Base-by-base conservation (phyloP, 2,797 vertebrate genomes). In the Tadarida brasiliensis region DNA sequence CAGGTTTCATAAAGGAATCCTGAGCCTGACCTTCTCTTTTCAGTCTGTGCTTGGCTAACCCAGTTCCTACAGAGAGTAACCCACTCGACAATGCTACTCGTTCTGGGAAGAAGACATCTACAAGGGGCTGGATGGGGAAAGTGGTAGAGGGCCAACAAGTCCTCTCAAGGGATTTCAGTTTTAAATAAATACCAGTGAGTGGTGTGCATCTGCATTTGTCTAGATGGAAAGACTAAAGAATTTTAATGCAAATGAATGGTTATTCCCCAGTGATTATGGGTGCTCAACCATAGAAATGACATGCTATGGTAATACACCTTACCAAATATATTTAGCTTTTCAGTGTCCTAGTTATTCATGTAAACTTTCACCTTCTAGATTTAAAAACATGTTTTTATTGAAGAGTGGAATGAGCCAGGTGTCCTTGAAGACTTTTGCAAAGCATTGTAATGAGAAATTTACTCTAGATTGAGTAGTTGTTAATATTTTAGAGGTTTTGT, bases 401-500 rank as follows among this genome's bases (percentile, higher is more conserved):
- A 94, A 81, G 35, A 88, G 17, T 87, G 4, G 61, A 93, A 80
- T 59, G 74, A 95, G 35, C 35, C 67, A 85, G 30, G n/a, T 90
- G 49, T 96, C 91, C 61, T 81, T 65, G 77, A 76, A 96, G 92
- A 96, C 87, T 88, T 92, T 89, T 81, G 16, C 94, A 95, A 94
- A 94, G 70, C 82, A 74, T 67, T 81, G 78, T 94, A 92, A 93
- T 96, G 44, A 96, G 71, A 96, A 94, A 73, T 89, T 93, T 82
- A 88, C 68, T 85, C 61, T 76, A 88, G 88, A 95, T 73, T 91
- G 93, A 96, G 89, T 91, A 94, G 92, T 94, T 83, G 63, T 94
- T 96, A 94, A 81, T 97, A 96, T 96, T 96, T 96, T 96, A 95
- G 71, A 94, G 71, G 83, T 92, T 97, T 97, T 95, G 76, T 95